phyloP scores from a whole-genome alignment of 2,888 invertebrate species.

The Euplexia lucipara region DNA sequence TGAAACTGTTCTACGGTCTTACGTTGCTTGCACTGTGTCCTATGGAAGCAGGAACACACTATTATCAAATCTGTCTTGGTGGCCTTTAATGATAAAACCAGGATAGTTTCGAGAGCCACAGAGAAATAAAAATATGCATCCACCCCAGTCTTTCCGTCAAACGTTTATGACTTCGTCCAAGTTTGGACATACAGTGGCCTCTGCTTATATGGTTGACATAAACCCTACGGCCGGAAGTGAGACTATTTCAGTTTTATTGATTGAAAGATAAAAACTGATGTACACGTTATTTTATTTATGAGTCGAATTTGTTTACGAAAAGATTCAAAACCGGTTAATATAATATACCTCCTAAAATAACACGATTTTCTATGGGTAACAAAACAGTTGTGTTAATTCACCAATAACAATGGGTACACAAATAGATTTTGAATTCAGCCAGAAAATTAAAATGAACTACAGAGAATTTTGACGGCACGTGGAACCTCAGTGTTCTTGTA shows the following conservation, averaged over 20 bases:
- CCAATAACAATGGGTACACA: slow-evolving; percentile 44
- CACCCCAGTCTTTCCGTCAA: slow-evolving; percentile 48
- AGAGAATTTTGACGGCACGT: slow-evolving; percentile 50
- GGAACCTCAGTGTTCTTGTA: slow-evolving; percentile 45
- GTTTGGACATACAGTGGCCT: slow-evolving; percentile 61
- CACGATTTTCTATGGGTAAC: slow-evolving; percentile 51
- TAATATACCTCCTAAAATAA: slow-evolving; percentile 59
- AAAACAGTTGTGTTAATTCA: slow-evolving; percentile 58
- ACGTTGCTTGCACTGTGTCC: too few relatives aligned
- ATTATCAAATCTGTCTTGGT: slow-evolving; percentile 21
- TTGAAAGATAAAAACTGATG: slow-evolving; percentile 75
- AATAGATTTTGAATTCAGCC: slow-evolving; percentile 41
- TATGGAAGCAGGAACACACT: too few relatives aligned
- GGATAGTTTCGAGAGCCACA: slow-evolving; percentile 48
- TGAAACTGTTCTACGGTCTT: too few relatives aligned
- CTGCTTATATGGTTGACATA: slow-evolving; percentile 69
- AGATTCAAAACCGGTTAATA: slow-evolving; percentile 58
- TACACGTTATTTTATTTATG: slow-evolving; percentile 62
- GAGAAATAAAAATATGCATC: slow-evolving; percentile 50
- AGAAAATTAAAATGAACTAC: slow-evolving; percentile 49
- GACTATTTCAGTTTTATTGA: slow-evolving; percentile 83
- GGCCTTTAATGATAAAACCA: slow-evolving; percentile 35
- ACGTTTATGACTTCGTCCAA: slow-evolving; percentile 67
- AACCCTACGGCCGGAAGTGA: slow-evolving; percentile 72
- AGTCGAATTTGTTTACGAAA: slow-evolving; percentile 69